phyloP scores from a whole-genome alignment of 1,140 invertebrate species.

The Drosophila kanapiae region DNA sequence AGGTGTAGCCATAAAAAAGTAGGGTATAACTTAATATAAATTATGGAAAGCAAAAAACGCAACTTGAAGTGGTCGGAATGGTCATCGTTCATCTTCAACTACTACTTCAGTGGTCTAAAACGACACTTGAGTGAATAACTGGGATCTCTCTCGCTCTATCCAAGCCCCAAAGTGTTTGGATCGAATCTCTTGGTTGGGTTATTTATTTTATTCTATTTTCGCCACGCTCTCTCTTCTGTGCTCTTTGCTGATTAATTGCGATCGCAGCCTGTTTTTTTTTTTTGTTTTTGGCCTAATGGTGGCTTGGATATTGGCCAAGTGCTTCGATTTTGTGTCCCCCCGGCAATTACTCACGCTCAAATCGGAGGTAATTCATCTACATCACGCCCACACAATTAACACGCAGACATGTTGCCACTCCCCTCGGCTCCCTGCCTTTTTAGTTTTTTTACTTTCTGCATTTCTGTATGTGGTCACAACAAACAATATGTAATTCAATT shows the following conservation, averaged over 20 bases:
- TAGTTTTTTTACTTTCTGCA: background rate
- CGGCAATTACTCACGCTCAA: slow-evolving; percentile 49
- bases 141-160: slow-evolving; percentile 10
- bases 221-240: background rate
- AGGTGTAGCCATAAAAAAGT: slow-evolving; percentile 1
- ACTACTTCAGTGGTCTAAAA: slow-evolving; percentile 83
- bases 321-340: slow-evolving; percentile 27
- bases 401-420: slow-evolving; percentile 57
- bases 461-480: slow-evolving; percentile 40
- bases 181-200: background rate
- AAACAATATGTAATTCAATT: slow-evolving; percentile 81
- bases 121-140: slow-evolving; percentile 76
- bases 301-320: slow-evolving; percentile 26
- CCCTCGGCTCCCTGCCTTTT: slow-evolving; percentile 11
- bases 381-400: slow-evolving; percentile 80
- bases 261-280: background rate
- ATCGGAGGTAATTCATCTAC: slow-evolving; percentile 74
- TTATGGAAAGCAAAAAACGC: slow-evolving; percentile 22
- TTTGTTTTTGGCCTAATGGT: slow-evolving; percentile 24
- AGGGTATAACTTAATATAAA: slow-evolving; percentile 19
- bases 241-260: slow-evolving; percentile 24
- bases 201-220: slow-evolving; percentile 1
- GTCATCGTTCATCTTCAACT: slow-evolving; percentile 22
- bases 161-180: background rate
- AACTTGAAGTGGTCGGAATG: slow-evolving; percentile 30